Evolutionary conservation across 1,140 invertebrate genomes (phyloP), one percentile per base, ranked within the genome.

Genomic region (Eupristina koningsbergeri): DNA sequence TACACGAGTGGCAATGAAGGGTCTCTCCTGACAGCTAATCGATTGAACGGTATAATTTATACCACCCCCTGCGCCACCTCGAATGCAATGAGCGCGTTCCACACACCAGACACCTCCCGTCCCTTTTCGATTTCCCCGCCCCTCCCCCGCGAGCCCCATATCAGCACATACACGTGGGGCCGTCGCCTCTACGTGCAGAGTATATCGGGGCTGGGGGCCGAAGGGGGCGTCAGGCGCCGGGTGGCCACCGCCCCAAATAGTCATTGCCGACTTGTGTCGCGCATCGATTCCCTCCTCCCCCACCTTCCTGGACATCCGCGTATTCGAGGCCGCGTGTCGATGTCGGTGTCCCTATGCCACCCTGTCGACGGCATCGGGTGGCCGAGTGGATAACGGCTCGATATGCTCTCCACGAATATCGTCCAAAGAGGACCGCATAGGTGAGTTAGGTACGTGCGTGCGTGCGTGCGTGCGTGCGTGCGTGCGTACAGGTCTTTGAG

Each of bases 41-140:
- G 92, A 92, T 92, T 87, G 91, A 91, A 92, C 90, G 91, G 90
- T 92, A 92, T 92, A 92, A 92, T 92, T 92, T 91, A 92, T 92
- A 92, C 91, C 91, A 91, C 90, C 91, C 90, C 88, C 89, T 85
- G 63, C 81, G 81, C 84, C 85, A 86, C 87, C 86, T 86, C 85
- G 80, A 69, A 29, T 78, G 84, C 36, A 22, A 34, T 13, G 17
- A 50, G 31, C 84, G 83, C 82, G 83, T 75, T 71, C 74, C 85
- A 75, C 85, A 81, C 84, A 85, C 87, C 87, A 87, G 87, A 88
- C 87, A 86, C 85, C 87, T 85, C 78, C 81, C 75, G 78, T 81
- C 80, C 67, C 76, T 82, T 77, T 61, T 76, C 71, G 3, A 13
- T 74, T 41, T 58, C 69, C 63, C 36, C 19, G 47, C 53, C 76